phyloP scores from a whole-genome alignment of 2,888 invertebrate genomes.

The Parochlus steinenii region DNA sequence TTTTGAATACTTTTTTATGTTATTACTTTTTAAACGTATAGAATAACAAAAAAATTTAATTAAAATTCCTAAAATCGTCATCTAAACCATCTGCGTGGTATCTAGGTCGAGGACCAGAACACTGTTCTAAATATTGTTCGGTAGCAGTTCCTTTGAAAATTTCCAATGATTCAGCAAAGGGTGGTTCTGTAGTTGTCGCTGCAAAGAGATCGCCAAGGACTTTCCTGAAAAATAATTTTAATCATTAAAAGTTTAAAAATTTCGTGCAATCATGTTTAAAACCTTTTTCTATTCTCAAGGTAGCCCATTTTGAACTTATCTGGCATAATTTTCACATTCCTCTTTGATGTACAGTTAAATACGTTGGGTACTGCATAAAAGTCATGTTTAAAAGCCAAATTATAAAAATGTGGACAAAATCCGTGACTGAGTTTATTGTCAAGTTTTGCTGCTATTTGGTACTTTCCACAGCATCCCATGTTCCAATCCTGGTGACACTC shows the following conservation, averaged over 20 bases:
- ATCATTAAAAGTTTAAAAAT: conserved; percentile 9
- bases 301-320: conserved; percentile 25
- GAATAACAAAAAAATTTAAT: no score
- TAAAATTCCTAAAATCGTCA: no score
- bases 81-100: no score
- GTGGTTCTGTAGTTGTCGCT: no score
- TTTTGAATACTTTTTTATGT: no score
- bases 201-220: conserved; percentile 24
- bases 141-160: no score
- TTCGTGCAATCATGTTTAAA: conserved; percentile 14
- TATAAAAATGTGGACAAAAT: conserved; percentile 25
- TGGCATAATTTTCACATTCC: conserved; percentile 20
- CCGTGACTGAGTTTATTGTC: conserved; percentile 19
- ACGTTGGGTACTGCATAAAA: conserved; percentile 24
- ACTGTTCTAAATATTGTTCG: no score
- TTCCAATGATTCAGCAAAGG: no score
- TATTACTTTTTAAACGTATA: no score
- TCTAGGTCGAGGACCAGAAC: no score
- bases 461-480: conserved; percentile 24
- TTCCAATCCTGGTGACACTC: conserved; percentile 26
- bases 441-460: conserved; percentile 5
- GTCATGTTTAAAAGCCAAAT: conserved; percentile 25
- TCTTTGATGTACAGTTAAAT: conserved; percentile 18
- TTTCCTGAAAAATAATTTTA: conserved; percentile 16
- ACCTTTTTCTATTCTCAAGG: conserved; percentile 20